phyloP scores from a whole-genome alignment of 1,140 invertebrate species.

The Anastrepha ludens region DNA sequence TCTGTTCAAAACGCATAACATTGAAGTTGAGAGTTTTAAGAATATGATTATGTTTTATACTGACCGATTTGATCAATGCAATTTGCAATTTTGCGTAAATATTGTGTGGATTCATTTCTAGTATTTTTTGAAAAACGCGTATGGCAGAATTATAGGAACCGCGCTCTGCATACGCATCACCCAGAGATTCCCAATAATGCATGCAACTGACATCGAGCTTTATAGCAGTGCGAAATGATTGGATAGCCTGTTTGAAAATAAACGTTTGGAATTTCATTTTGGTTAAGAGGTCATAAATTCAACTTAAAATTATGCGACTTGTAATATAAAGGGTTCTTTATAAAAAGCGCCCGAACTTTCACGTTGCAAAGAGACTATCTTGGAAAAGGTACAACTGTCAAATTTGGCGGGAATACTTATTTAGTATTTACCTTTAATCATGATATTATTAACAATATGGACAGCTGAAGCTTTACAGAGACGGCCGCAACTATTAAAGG shows the following conservation, averaged over 20 bases:
- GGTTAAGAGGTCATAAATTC: too few relatives aligned
- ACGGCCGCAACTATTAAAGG: too few relatives aligned
- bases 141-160: constrained; percentile 90
- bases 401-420: too few relatives aligned
- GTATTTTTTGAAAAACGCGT: constrained; percentile 87
- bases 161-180: constrained; percentile 88
- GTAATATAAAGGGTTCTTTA: too few relatives aligned
- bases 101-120: constrained; percentile 79
- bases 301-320: too few relatives aligned
- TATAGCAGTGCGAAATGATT: constrained; percentile 84
- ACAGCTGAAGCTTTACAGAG: too few relatives aligned
- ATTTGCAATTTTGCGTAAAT: constrained; percentile 88
- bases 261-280: background rate
- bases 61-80: constrained; percentile 83
- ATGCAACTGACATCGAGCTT: constrained; percentile 82
- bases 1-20: constrained; percentile 59
- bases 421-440: too few relatives aligned
- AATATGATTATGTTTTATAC: constrained; percentile 65
- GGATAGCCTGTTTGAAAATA: constrained; percentile 77
- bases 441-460: background rate
- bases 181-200: constrained; percentile 89
- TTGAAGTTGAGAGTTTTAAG: background rate
- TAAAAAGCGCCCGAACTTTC: too few relatives aligned
- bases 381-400: too few relatives aligned
- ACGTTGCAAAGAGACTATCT: too few relatives aligned